Conservation (phyloP, 2,113 vertebrate species). For the Brachyistius frenatus region DNA sequence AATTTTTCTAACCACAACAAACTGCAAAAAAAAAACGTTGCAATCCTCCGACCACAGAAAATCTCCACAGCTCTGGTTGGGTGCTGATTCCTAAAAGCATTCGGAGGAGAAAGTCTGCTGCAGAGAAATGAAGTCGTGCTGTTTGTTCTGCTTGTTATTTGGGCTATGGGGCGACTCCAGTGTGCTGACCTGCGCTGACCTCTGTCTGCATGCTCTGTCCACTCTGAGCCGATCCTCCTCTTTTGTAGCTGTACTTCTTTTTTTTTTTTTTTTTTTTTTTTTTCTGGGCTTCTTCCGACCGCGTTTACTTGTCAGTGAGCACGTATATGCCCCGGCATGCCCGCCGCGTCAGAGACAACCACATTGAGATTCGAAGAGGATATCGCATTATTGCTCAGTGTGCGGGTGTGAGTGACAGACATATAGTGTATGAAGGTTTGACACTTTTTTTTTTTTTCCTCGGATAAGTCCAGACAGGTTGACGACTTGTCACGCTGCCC, state of each 20-base stretch:
- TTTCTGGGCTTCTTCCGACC: slow-evolving; percentile 16
- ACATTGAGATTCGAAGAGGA: slow-evolving; percentile 16
- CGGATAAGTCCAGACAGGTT: slow-evolving; percentile 20
- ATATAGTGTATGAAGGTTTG: slow-evolving; percentile 13
- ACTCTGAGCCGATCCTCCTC: slow-evolving; percentile 35
- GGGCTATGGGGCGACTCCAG: slow-evolving; percentile 38
- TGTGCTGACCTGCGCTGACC: slow-evolving; percentile 56
- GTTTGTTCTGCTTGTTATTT: slow-evolving; percentile 63
- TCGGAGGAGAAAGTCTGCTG: slow-evolving; percentile 12
- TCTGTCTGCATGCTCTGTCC: slow-evolving; percentile 29
- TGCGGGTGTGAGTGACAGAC: slow-evolving; percentile 1
- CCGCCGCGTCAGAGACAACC: neutral
- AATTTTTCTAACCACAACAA: neutral
- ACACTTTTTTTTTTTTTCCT: neutral
- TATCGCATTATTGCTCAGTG: slow-evolving; percentile 6
- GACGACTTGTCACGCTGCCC: slow-evolving; percentile 4
- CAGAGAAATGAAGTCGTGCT: slow-evolving; percentile 37
- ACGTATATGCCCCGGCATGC: slow-evolving; percentile 20
- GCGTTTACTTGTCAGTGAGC: slow-evolving; percentile 20
- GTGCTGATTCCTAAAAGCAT: slow-evolving; percentile 8
- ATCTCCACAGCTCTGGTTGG: slow-evolving; percentile 4
- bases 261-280: too few species aligned
- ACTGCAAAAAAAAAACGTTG: neutral
- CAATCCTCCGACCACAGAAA: neutral
- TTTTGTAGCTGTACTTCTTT: slow-evolving; percentile 24